Percentiles rank a stretch among this genome's conserved stretches.
These are phyloP conservation scores for Thymelicus lineola DNA, from an alignment of 2,888 invertebrate species.

Conservation along the genomic window DNA sequence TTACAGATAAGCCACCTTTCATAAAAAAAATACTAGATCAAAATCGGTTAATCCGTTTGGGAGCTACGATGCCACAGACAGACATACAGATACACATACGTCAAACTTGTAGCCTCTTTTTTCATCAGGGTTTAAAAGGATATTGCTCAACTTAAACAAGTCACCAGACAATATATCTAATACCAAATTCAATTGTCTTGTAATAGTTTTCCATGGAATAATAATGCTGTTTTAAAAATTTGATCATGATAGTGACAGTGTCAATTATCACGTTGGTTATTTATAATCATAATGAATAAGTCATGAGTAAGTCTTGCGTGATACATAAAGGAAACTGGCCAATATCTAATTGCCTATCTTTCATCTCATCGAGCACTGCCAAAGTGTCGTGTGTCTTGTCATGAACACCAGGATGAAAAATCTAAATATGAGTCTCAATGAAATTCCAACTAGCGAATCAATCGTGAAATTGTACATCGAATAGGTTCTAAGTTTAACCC, in stretches of 20 bases:
- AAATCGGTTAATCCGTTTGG: too few species aligned
- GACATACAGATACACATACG: too few species aligned
- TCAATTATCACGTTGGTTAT: constrained; percentile 5
- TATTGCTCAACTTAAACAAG: too few species aligned
- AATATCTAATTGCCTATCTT: constrained; percentile 34
- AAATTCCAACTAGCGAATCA: constrained; percentile 7
- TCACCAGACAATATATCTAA: too few species aligned
- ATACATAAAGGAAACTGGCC: constrained; percentile 24
- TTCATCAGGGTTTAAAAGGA: too few species aligned
- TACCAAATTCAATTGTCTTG: too few species aligned
- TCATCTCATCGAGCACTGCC: constrained; percentile 33
- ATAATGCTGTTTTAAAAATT: too few species aligned
- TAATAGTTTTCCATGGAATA: too few species aligned
- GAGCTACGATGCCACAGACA: too few species aligned
- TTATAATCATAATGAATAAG: constrained; percentile 5
- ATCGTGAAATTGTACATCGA: not conserved
- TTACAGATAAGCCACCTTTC: too few species aligned
- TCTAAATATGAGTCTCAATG: constrained; percentile 18
- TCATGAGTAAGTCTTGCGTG: not conserved
- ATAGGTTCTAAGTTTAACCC: not conserved
- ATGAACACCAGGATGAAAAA: constrained; percentile 20
- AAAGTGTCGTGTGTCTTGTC: constrained; percentile 19
- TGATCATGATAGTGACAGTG: not conserved
- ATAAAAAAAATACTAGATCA: too few species aligned
- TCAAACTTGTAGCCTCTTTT: too few species aligned